Conservation (phyloP, 2,797 vertebrate species). For the Neosilurus hyrtlii region DNA sequence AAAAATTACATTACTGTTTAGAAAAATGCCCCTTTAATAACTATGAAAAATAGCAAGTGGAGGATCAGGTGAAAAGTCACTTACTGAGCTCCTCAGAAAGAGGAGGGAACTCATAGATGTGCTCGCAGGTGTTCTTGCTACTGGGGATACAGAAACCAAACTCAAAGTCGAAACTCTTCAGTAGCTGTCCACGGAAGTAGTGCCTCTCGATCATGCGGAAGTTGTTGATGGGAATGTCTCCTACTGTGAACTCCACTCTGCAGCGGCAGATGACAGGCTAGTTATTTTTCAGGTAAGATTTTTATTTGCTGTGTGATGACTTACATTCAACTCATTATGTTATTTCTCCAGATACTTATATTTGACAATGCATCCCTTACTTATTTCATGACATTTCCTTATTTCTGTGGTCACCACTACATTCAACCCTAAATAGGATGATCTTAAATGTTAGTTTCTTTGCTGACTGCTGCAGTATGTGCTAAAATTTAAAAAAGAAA, state of each 20-base stretch:
- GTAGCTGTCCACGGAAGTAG: slow-evolving; percentile 91
- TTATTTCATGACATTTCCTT: not conserved
- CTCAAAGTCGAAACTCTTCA: slow-evolving; percentile 97
- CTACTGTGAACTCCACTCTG: slow-evolving; percentile 98
- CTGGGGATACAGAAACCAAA: slow-evolving; percentile 99
- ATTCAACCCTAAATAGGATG: not conserved
- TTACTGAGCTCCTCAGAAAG: slow-evolving; percentile 95
- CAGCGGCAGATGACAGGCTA: not conserved
- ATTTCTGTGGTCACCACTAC: not conserved
- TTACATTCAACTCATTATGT: not conserved
- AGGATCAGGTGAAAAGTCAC: slow-evolving; percentile 51
- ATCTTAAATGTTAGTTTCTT: not conserved
- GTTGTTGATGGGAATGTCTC: slow-evolving; percentile 95
- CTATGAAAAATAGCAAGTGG: not conserved
- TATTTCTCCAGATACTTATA: no score
- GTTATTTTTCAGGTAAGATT: not conserved
- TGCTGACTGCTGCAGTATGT: not conserved
- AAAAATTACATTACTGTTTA: no score
- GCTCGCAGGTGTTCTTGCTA: slow-evolving; percentile 98
- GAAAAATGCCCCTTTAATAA: no score
- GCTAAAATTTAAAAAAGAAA: not conserved
- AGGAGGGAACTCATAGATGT: slow-evolving; percentile 65
- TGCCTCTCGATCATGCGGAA: slow-evolving; percentile 99
- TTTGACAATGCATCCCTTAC: not conserved
- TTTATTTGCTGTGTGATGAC: not conserved